Percentiles rank a stretch among this genome's conserved stretches.
These are phyloP conservation scores for Drosophila carrolli DNA, from an alignment of 1,140 invertebrate species.

Conservation along the genomic window DNA sequence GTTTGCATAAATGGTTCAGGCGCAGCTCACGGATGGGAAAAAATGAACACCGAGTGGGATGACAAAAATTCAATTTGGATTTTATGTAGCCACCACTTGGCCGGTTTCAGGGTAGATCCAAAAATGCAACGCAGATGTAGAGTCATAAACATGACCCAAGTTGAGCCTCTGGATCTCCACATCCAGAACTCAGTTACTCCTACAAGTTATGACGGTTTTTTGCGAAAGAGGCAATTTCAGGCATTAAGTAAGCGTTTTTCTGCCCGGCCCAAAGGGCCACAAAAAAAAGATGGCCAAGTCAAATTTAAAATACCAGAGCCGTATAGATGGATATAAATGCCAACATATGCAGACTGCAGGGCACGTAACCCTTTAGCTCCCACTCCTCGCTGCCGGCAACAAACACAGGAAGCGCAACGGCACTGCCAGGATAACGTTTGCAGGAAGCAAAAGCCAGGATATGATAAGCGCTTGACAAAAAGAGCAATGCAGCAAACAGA, in stretches of 20 bases:
- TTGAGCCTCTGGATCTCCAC: slow-evolving; percentile 10
- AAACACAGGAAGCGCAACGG: slow-evolving; percentile 64
- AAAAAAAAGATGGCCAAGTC: slow-evolving; percentile 37
- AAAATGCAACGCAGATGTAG: slow-evolving; percentile 44
- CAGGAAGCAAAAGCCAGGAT: slow-evolving; percentile 78
- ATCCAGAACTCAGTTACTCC: slow-evolving; percentile 48
- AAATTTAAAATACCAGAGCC: slow-evolving; percentile 61
- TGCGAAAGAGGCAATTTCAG: slow-evolving; percentile 48
- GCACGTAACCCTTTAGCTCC: not conserved
- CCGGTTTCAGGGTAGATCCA: slow-evolving; percentile 1
- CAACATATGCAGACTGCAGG: slow-evolving; percentile 63
- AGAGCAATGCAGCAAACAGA: slow-evolving; percentile 34
- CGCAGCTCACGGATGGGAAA: slow-evolving; percentile 31
- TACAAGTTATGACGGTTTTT: slow-evolving; percentile 64
- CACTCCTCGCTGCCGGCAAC: not conserved
- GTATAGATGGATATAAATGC: slow-evolving; percentile 63
- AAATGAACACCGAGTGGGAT: slow-evolving; percentile 19
- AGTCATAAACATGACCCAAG: slow-evolving; percentile 67
- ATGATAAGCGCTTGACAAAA: slow-evolving; percentile 62
- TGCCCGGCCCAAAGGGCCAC: not conserved
- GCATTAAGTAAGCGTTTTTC: slow-evolving; percentile 64
- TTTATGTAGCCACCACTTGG: slow-evolving; percentile 51
- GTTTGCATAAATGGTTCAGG: slow-evolving; percentile 73
- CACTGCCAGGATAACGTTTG: slow-evolving; percentile 66
- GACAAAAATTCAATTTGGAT: slow-evolving; percentile 78